Percentiles rank a stretch among this genome's conserved stretches.
Evolutionary conservation across 2,797 vertebrate genomes (phyloP).

Genomic region (Tragopan temminckii): DNA sequence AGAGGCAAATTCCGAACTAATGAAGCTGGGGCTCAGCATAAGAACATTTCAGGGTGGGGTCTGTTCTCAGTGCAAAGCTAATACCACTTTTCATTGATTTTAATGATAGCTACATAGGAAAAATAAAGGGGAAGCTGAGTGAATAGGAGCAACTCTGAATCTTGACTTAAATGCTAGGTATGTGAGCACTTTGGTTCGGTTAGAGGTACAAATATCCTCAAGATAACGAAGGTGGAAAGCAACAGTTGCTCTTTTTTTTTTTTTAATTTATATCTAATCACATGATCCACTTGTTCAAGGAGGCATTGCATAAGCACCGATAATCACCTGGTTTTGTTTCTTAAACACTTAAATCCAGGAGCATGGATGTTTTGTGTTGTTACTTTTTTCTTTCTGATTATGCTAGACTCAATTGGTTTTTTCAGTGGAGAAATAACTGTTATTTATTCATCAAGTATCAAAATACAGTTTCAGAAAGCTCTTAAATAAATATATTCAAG

Average conservation of each 20-base stretch:
- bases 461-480: neutral
- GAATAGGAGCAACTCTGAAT: neutral
- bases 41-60: neutral
- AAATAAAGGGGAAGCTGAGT: neutral
- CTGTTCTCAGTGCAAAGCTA: neutral
- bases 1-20: neutral
- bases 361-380: neutral
- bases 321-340: conserved; percentile 63
- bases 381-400: neutral
- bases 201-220: neutral
- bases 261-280: neutral
- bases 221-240: neutral
- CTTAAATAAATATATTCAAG: neutral
- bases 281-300: neutral
- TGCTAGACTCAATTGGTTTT: neutral
- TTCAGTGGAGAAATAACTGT: neutral
- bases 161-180: neutral
- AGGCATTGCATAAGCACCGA: neutral
- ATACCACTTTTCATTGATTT: neutral
- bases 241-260: neutral
- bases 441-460: neutral
- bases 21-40: neutral
- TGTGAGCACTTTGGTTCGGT: neutral
- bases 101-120: neutral
- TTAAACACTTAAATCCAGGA: conserved; percentile 66